Base-by-base conservation (phyloP, 2,888 invertebrate species). In the Pseudococcus longispinus region DNA sequence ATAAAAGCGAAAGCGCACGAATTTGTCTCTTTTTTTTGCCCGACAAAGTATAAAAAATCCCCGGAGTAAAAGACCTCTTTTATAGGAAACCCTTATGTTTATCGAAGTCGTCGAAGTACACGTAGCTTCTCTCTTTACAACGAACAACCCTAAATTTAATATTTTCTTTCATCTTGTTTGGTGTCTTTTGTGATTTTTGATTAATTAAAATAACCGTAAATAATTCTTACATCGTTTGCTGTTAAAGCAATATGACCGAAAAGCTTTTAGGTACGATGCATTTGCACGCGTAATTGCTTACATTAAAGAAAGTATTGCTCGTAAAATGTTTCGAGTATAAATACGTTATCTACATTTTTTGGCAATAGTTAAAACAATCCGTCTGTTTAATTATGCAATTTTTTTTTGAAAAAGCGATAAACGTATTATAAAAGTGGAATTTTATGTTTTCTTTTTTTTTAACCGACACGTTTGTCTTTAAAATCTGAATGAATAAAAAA, bases 341-440 rank as follows among this genome's bases (percentile, higher is more conserved):
- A n/a, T 29, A 46, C 46, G 77, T 20, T 42, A 26, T 80, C 11
- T 13, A 29, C 37, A 80, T 80, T 80, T 80, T 80, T 80, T 80
- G 77, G 77, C 77, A 80, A 20, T 18, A 80, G 77, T 80, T 80
- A 20, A 80, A 80, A 80, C 77, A 80, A 80, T 60, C 42, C 42
- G 42, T 42, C 2, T 6, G 8, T 80, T 80, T 80, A 42, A 80
- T 80, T 74, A 42, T 80, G 20, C 77, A 42, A n/a, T 80, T 70
- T 80, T 80, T 77, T 80, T 37, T 37, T 37, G 8, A 37, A 29
- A 46, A 74, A 74, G 37, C 20, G 20, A 80, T 80, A 80, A 80
- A 80, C 77, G 23, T 23, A 42, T 42, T n/a, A 20, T 74, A 20
- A 42, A 20, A 29, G 70, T 70, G 8, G 11, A 23, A 42, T 80